Base-by-base conservation (phyloP, 2,113 vertebrate species). In the Girardinichthys multiradiatus region DNA sequence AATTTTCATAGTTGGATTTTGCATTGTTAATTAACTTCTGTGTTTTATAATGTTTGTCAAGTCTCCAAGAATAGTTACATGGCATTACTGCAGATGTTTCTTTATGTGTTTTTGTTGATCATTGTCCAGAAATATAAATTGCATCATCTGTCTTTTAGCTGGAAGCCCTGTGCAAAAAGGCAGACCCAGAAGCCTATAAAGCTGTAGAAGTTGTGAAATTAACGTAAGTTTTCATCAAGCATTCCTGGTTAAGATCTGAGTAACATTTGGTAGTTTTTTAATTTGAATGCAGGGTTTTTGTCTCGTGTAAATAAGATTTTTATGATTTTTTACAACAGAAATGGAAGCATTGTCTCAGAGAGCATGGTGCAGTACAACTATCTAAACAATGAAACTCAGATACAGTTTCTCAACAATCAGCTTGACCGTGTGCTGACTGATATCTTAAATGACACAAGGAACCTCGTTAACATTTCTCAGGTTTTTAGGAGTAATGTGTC, bases 301-400 rank as follows among this genome's bases (percentile, higher is more conserved):
- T 21, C 30, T 59, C 19, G 11, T 59, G 28, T 60, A 11, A 39
- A 39, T 39, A 39, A 10, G 2, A 10, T 39, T 11, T 54, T 76
- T 72, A 29, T 45, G 1, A 61, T 74, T 57, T 29, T 57, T 60
- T 69, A 0, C 2, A 72, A 1, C 29, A 90, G 92, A 54, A 0
- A 1, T 4, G 91, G 91, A 76, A 88, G 86, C 72, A 74, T 93
- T 65, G 62, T 92, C 51, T 86, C 86, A 60, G 72, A 90, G 12
- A 91, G 77, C 2, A 14, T 70, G 68, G 90, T 64, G 0, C 70
- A 83, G 70, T 94, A 93, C 74, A 81, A 2, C 28, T 94, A 94
- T 79, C 64, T 60, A 58, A 94, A 93, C 80, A 92, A 90, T 66
- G 61, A 88, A 37, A 78, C 86, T 12, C 77, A 94, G 76, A 94